Conservation (phyloP, 1,140 invertebrate species). For the Drosophila arawakana region DNA sequence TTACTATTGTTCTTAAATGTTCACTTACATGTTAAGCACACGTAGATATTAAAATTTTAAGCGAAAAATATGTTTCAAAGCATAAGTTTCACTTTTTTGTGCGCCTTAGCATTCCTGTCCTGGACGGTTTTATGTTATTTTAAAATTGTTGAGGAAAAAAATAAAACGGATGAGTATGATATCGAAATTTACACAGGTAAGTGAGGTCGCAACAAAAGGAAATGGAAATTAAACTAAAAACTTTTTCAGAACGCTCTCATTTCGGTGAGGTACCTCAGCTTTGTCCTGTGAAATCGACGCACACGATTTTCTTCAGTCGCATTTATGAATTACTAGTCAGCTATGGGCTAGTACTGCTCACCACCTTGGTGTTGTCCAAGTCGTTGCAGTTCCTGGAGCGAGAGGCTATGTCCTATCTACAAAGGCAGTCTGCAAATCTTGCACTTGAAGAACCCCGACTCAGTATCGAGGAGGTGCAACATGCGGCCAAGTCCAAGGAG, state of each 20-base stretch:
- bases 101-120: conserved; percentile 52
- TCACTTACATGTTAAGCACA: conserved; percentile 25
- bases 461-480: not conserved
- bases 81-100: conserved; percentile 63
- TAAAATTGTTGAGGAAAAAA: conserved; percentile 40
- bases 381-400: conserved; percentile 37
- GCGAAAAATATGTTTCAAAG: conserved; percentile 57
- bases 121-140: conserved; percentile 61
- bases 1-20: conserved; percentile 33
- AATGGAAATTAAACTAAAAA: not conserved
- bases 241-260: conserved; percentile 28
- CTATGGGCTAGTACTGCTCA: conserved; percentile 42
- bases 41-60: conserved; percentile 17
- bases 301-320: not conserved
- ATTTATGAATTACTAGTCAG: conserved; percentile 33
- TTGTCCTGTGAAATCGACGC: not conserved
- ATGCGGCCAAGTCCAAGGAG: not conserved
- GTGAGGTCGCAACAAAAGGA: not conserved
- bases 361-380: conserved; percentile 34
- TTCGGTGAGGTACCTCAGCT: conserved; percentile 11
- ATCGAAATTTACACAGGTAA: conserved; percentile 62
- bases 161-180: conserved; percentile 20
- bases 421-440: conserved; percentile 8
- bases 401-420: conserved; percentile 8
- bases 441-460: not conserved